Conservation (phyloP, 2,888 invertebrate genomes). For the Leucozona laternaria region DNA sequence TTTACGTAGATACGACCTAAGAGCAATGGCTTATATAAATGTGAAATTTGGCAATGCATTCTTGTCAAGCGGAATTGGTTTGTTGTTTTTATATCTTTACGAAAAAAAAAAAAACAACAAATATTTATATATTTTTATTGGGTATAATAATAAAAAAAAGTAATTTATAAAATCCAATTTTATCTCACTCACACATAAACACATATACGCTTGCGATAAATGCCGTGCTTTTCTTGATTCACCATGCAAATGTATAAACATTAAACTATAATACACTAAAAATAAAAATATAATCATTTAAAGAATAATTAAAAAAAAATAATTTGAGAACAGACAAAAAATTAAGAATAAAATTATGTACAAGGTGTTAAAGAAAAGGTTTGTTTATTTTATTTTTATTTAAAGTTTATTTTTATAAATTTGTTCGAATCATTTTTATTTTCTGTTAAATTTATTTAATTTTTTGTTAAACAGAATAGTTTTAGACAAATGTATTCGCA, state of each 20-base stretch:
- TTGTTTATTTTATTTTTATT: conserved; percentile 24
- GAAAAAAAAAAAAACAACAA: background rate
- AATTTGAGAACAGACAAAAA: conserved; percentile 9
- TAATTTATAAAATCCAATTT: conserved; percentile 9
- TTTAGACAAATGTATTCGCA: conserved; percentile 41
- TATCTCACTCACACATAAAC: conserved; percentile 7
- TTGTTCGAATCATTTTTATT: background rate
- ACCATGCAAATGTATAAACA: conserved; percentile 53
- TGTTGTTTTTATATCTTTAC: conserved; percentile 15
- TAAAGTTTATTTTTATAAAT: background rate
- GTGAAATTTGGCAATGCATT: conserved; percentile 39
- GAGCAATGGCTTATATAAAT: background rate
- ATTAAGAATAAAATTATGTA: conserved; percentile 53
- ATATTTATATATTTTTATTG: background rate
- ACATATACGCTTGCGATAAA: conserved; percentile 50
- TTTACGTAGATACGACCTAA: background rate
- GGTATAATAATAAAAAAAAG: background rate
- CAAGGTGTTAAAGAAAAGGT: conserved; percentile 41
- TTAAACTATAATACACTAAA: conserved; percentile 45
- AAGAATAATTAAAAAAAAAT: conserved; percentile 27
- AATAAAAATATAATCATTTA: conserved; percentile 10
- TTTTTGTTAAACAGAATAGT: conserved; percentile 14
- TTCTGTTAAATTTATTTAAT: background rate
- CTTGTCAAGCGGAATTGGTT: conserved; percentile 41
- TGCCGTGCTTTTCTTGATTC: conserved; percentile 59